Evolutionary conservation across 2,888 invertebrate species (phyloP), one percentile per base, ranked within the genome.

Genomic region (Geotrupes spiniger): DNA sequence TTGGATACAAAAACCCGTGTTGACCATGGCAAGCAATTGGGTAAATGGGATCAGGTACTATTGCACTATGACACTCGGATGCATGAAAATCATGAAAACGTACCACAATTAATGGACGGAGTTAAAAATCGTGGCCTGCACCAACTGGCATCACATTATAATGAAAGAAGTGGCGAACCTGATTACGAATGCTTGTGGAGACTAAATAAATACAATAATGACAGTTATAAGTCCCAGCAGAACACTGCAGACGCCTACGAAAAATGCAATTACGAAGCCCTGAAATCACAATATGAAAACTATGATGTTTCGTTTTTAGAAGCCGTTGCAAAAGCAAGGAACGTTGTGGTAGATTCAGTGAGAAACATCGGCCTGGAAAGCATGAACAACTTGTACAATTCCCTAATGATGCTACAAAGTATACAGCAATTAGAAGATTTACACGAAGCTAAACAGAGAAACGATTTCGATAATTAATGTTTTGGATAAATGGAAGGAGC

Each of bases 121-220:
- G 63, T 80, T 31, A 73, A 74, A 50, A 70, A 74, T 43, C 79
- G 79, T 17, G 81, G 83, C 17, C 72, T 85, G 62, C 79, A 83
- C 57, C 78, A 81, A 53, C 66, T 84, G 16, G 79, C 83, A 0
- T 64, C 80, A 37, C 75, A 78, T 40, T 78, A 78, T 3, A 55
- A 73, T 4, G 59, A 68, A 6, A 11, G 40, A 2, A 11, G 14
- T 14, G 9, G 36, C 17, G 72, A 68, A 75, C 17, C 59, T 67
- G 10, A 83, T 61, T 92, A 86, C 63, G 90, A 94, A 64, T 84
- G 87, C 56, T 79, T 88, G 31, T 91, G 92, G 82, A 79, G 87
- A 51, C 74, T 89, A 28, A 80, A 84, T 64, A 73, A 79, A 47
- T 85, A 84, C 84, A 62, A 69, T 36, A 37, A 38, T 3, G 42